A percentile compares a stretch with the other conserved stretches of the same genome.
phyloP scores from a whole-genome alignment of 2,113 vertebrate genomes.

The Epinephelus fuscoguttatus region DNA sequence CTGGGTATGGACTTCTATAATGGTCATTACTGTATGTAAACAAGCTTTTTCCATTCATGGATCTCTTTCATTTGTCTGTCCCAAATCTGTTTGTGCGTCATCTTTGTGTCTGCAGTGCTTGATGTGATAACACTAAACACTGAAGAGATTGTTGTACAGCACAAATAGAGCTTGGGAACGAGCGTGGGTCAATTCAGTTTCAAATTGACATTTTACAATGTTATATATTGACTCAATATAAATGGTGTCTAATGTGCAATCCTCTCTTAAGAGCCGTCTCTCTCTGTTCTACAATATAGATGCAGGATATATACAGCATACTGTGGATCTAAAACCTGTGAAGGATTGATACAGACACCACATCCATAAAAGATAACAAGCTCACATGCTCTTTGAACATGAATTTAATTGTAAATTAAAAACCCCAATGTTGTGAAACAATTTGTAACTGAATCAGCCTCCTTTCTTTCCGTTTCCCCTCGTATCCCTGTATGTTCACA shows the following conservation, averaged over 20 bases:
- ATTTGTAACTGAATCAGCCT: constrained; percentile 66
- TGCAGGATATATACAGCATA: not conserved
- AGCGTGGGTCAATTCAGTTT: constrained; percentile 69
- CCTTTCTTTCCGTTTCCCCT: constrained; percentile 36
- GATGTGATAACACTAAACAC: constrained; percentile 55
- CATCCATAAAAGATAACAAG: not conserved
- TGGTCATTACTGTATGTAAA: constrained; percentile 19
- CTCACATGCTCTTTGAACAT: not conserved
- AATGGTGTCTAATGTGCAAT: not conserved
- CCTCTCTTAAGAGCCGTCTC: not conserved
- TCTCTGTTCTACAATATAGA: not conserved
- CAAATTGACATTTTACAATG: constrained; percentile 42
- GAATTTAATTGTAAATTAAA: not conserved
- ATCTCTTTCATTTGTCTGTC: constrained; percentile 49
- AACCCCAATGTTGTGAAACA: constrained; percentile 2
- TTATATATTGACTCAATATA: not conserved
- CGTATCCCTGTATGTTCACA: constrained; percentile 71
- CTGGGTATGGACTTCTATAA: constrained; percentile 24
- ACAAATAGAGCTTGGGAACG: constrained; percentile 63
- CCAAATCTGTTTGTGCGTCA: constrained; percentile 70
- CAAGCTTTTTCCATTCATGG: constrained; percentile 12
- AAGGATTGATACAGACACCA: not conserved
- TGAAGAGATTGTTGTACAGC: constrained; percentile 54
- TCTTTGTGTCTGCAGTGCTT: constrained; percentile 71
- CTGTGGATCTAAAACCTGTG: not conserved